Evolutionary conservation across 2,797 vertebrate genomes (phyloP), one percentile per base, ranked within the genome.

Genomic region (Podarcis lilfordi): DNA sequence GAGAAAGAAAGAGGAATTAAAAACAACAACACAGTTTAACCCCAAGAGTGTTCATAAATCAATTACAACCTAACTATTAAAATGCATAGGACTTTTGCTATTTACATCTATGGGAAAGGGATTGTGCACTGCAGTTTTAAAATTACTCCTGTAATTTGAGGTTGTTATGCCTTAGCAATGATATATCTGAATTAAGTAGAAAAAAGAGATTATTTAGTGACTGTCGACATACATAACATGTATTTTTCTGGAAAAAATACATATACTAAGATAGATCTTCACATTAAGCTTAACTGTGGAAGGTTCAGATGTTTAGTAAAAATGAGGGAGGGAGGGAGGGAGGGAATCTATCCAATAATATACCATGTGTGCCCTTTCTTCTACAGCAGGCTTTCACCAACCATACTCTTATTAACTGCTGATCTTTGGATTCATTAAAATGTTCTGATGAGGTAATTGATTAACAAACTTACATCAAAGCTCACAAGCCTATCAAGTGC

Each of bases 141-240:
- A 35, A 82, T 64, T 19, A 61, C 29, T 25, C 35, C 37, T 87
- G 5, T 71, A 89, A 81, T 32, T 85, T 0, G 77, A 88, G 13
- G 40, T 87, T 77, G 83, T 80, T 90, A 76, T 75, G 77, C 25
- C 15, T 88, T 80, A 79, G 64, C 29, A 27, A 89, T 88, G 43
- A 87, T 21, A 85, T 35, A 92, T 75, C 21, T 59, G 81, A 91
- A 37, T 37, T 69, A 90, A 92, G 5, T 86, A 64, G 82, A 88
- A 25, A 66, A 79, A 86, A 3, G 32, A 32, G 23, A 27, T 78
- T 23, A 23, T 86, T 66, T 55, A 40, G 61, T 40, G 5, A 3
- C 37, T 75, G 2, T 82, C 27, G 35, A 10, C 21, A 13, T n/a
- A n/a, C n/a, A n/a, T n/a, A n/a, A n/a, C n/a, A n/a, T n/a, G n/a